A percentile compares a stretch with the other conserved stretches of the same genome.
Conservation (phyloP, 2,797 vertebrate species). For the Phoeniculus purpureus region DNA sequence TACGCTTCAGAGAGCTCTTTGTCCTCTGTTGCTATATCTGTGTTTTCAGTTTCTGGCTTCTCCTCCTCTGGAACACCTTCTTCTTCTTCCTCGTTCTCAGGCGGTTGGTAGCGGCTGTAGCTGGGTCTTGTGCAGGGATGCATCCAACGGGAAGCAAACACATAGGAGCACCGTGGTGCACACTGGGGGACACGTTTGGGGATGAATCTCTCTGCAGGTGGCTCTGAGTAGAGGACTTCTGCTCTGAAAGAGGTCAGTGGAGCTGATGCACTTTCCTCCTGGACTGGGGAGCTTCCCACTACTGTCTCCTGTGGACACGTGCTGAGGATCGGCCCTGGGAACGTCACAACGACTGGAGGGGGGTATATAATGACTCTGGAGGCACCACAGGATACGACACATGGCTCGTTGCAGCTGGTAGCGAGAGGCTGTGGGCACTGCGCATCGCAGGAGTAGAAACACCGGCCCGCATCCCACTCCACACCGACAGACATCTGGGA, state of each 20-base stretch:
- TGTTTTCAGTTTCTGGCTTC: neutral
- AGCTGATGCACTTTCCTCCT: fast-evolving
- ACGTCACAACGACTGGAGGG: neutral
- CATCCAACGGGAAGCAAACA: conserved; percentile 14
- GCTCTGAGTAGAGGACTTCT: neutral
- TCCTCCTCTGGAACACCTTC: neutral
- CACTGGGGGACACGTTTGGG: fast-evolving
- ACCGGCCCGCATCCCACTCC: fast-evolving
- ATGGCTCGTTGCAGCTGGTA: neutral
- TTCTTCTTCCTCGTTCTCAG: fast-evolving
- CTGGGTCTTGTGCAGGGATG: conserved; percentile 12
- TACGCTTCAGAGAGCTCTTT: neutral
- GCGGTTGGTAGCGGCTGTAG: fast-evolving
- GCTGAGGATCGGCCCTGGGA: conserved; percentile 46
- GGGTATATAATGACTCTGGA: conserved; percentile 56
- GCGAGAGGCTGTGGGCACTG: neutral
- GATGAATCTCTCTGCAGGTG: fast-evolving
- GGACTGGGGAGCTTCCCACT: neutral
- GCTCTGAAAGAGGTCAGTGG: fast-evolving
- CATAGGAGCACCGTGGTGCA: neutral
- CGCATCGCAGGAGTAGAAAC: fast-evolving
- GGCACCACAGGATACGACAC: neutral
- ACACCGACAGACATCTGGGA: neutral
- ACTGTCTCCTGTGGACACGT: neutral
- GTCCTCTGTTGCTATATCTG: neutral